Base-by-base conservation (phyloP, 2,888 invertebrate species). In the Megastigmus dorsalis region DNA sequence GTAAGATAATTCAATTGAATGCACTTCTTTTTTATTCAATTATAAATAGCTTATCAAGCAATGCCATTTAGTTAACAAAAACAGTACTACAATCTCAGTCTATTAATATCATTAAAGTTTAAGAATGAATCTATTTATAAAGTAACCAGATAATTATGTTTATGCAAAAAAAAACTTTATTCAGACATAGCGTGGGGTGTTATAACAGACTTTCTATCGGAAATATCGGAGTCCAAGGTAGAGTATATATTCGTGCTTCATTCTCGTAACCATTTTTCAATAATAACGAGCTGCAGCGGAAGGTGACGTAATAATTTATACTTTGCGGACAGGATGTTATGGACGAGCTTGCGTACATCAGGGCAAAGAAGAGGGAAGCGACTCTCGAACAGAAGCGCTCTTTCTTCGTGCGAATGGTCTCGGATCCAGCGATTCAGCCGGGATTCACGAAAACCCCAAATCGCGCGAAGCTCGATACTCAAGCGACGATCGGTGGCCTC, bases 371-470 rank as follows among this genome's bases (percentile, higher is more conserved):
- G 85, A 91, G 93, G 85, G 93, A 93, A 82, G 94, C 95, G 71
- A 94, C 94, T 4, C 89, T 98, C 84, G 95, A 95, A 7, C 95
- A 97, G 88, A 97, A 97, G 89, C 92, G 98, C 65, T 97, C 97
- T 13, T 97, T 97, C 91, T 97, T 98, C 89, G 98, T 98, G 71
- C 95, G 98, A 60, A 98, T 98, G 98, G 97, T 97, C 78, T 96
- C 96, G 88, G 98, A 98, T 90, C 97, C 98, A 1, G 98, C 97
- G 89, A 95, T 98, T 71, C 88, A 88, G 33, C 88, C 88, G 10
- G 88, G 87, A 43, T 88, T 88, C 57, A 88, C 87, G 13, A 88
- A 88, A 68, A 88, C 87, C 0, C 88, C 88, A 5, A 88, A 88
- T 80, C 82, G 85, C 75, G 79, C 80, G 0, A 87, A 86, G 72